Percentiles rank a stretch among this genome's conserved stretches.
These are phyloP conservation scores for Acanthosoma haemorrhoidale DNA, from an alignment of 2,888 invertebrate genomes.

Conservation along the genomic window DNA sequence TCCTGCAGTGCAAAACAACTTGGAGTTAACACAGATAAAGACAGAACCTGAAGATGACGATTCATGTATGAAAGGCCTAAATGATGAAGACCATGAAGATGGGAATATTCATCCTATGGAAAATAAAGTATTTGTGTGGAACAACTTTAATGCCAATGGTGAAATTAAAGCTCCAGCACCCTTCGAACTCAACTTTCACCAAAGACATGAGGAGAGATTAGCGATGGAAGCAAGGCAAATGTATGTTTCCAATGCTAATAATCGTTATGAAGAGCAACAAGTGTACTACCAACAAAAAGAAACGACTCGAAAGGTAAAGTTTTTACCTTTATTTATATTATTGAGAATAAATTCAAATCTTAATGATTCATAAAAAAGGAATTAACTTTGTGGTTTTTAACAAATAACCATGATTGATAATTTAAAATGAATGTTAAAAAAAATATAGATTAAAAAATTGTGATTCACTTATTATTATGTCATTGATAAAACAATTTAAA, in stretches of 20 bases:
- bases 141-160: conserved; percentile 52
- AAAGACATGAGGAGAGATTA: conserved; percentile 11
- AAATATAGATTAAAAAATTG: too few relatives aligned
- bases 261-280: neutral
- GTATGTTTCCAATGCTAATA: neutral
- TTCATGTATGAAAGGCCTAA: neutral
- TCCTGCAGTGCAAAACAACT: conserved; percentile 40
- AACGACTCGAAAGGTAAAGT: conserved; percentile 7
- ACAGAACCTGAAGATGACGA: conserved; percentile 15
- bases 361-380: too few relatives aligned
- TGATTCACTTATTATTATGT: too few relatives aligned
- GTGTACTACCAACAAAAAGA: neutral
- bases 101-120: conserved; percentile 66
- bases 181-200: conserved; percentile 20
- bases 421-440: too few relatives aligned
- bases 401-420: too few relatives aligned
- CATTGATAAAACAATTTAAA: too few relatives aligned
- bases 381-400: too few relatives aligned
- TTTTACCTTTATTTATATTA: neutral
- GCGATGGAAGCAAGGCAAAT: neutral
- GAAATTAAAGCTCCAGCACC: neutral
- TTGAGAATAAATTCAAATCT: too few relatives aligned
- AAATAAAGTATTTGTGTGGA: conserved; percentile 77
- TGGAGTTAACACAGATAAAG: conserved; percentile 14
- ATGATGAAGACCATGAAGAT: conserved; percentile 43